These are phyloP conservation scores for Hylaeus anthracinus DNA, from an alignment of 1,140 invertebrate species.

Conservation along the genomic window DNA sequence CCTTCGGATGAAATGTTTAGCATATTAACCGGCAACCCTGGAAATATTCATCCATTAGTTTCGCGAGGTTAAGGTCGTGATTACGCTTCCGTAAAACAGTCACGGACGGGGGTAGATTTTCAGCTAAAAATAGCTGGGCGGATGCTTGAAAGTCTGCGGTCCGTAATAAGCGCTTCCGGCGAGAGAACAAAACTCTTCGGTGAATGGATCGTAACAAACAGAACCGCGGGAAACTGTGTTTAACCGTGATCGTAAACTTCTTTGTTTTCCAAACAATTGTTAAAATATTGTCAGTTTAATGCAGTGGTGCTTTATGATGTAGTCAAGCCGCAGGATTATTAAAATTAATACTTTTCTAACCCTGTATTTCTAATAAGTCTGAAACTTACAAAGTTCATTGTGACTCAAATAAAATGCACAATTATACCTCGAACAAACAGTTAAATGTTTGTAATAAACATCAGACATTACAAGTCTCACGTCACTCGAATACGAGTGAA, in stretches of 20 bases:
- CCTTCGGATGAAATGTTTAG: constrained; percentile 57
- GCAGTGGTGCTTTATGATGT: no score
- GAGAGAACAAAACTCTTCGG: not conserved
- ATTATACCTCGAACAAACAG: no score
- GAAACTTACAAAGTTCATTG: no score
- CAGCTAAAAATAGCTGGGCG: constrained; percentile 30
- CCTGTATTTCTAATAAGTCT: no score
- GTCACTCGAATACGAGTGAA: no score
- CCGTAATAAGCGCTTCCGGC: constrained; percentile 34
- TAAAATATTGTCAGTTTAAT: no score
- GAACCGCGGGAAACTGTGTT: constrained; percentile 2
- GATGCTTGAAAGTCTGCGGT: constrained; percentile 31
- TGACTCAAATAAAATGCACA: no score
- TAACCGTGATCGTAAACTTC: not conserved
- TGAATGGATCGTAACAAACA: constrained; percentile 31
- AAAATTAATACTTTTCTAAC: no score
- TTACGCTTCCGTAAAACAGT: constrained; percentile 51
- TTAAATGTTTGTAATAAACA: no score
- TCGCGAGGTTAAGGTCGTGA: constrained; percentile 56
- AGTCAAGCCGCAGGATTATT: no score
- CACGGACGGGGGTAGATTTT: not conserved
- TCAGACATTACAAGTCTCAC: no score
- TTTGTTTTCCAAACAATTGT: no score
- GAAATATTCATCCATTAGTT: constrained; percentile 57
- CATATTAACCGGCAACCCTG: constrained; percentile 56